Percentiles rank a stretch among this genome's conserved stretches.
Evolutionary conservation across 1,140 invertebrate species (phyloP).

Genomic region (Drosophila erecta): DNA sequence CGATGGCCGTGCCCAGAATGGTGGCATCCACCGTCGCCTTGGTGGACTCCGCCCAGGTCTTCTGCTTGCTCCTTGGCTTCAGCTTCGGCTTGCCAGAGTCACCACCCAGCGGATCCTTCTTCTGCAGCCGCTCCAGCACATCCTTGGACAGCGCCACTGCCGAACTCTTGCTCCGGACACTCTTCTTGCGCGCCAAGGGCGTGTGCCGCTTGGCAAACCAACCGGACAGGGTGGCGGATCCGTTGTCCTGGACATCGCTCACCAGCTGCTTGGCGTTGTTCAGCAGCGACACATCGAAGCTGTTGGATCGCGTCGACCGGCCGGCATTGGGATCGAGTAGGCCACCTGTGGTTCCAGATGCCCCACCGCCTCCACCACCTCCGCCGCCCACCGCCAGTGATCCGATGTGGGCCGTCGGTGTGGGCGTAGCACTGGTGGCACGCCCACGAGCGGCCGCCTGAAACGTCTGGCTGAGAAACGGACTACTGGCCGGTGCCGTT

Average conservation of each 20-base stretch:
- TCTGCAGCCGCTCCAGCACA: conserved; percentile 84
- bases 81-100: conserved; percentile 74
- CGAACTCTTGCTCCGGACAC: conserved; percentile 84
- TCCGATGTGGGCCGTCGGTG: conserved; percentile 45
- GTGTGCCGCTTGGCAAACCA: conserved; percentile 91
- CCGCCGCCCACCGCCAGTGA: not conserved
- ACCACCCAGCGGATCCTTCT: conserved; percentile 74
- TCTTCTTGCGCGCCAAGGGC: conserved; percentile 88
- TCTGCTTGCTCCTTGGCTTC: conserved; percentile 78
- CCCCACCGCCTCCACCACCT: not conserved
- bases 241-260: conserved; percentile 84
- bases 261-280: conserved; percentile 85
- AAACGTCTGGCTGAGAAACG: conserved; percentile 58
- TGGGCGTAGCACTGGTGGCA: conserved; percentile 76
- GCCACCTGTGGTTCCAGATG: conserved; percentile 25
- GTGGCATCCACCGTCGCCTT: conserved; percentile 88
- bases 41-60: conserved; percentile 73
- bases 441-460: conserved; percentile 68
- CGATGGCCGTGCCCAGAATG: conserved; percentile 91
- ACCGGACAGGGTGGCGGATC: conserved; percentile 86
- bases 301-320: conserved; percentile 89
- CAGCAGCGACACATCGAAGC: conserved; percentile 91
- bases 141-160: conserved; percentile 86
- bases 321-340: conserved; percentile 79
- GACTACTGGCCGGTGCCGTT: conserved; percentile 54